These are phyloP conservation scores for Apaloderma vittatum DNA, from an alignment of 2,113 vertebrate genomes.

Conservation along the genomic window DNA sequence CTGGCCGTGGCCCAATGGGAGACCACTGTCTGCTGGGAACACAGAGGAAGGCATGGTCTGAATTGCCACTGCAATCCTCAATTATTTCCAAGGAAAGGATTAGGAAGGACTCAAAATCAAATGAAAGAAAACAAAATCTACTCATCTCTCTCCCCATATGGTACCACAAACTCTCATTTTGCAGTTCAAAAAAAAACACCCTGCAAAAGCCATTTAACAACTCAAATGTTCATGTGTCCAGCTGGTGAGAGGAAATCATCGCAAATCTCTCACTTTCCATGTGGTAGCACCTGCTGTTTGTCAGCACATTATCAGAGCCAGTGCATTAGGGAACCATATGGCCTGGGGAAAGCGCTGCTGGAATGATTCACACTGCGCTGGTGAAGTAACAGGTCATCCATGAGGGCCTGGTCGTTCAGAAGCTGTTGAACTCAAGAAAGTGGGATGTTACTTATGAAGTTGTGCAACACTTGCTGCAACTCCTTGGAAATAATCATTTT, in stretches of 20 bases:
- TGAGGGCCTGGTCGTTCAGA: neutral
- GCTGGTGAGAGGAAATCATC: neutral
- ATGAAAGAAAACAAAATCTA: neutral
- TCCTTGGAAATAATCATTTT: neutral
- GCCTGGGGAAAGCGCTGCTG: neutral
- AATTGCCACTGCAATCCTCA: neutral
- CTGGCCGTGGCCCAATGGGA: neutral
- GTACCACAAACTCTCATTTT: neutral
- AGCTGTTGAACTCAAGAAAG: neutral
- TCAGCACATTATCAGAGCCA: neutral
- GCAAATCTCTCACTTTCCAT: neutral
- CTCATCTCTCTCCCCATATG: neutral
- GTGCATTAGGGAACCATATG: neutral
- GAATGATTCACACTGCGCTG: neutral
- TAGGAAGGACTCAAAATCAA: neutral
- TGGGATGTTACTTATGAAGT: neutral
- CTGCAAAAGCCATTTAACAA: neutral
- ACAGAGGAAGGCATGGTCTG: neutral
- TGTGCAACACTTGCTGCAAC: neutral
- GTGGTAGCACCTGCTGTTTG: neutral
- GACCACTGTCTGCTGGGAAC: neutral
- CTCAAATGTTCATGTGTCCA: neutral
- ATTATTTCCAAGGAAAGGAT: neutral
- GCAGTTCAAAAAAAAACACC: neutral
- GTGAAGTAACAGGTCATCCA: neutral